Percentiles rank a stretch among this genome's conserved stretches.
Conservation (phyloP, 2,888 invertebrate species). For the Leucophenga montana region DNA sequence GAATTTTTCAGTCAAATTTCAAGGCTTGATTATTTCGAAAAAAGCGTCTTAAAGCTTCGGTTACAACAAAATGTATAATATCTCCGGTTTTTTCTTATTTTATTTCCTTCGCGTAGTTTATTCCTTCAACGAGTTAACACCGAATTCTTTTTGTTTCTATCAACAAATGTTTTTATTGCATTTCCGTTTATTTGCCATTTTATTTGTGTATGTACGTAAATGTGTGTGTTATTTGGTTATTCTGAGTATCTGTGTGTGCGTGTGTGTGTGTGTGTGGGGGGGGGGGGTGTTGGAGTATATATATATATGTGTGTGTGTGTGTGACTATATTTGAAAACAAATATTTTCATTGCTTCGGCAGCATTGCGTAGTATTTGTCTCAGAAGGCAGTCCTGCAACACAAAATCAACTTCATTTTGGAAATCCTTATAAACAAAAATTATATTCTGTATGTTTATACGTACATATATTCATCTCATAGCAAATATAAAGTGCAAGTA, state of each 20-base stretch:
- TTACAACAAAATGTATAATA: too few relatives aligned
- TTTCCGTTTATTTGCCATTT: conserved; percentile 22
- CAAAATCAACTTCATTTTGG: too few relatives aligned
- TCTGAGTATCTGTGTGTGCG: not conserved
- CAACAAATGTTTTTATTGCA: conserved; percentile 49
- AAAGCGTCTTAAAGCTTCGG: too few relatives aligned
- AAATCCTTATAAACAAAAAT: not conserved
- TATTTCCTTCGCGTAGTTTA: conserved; percentile 31
- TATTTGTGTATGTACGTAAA: not conserved
- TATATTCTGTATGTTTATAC: not conserved
- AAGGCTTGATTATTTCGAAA: too few relatives aligned
- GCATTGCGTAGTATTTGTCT: too few relatives aligned
- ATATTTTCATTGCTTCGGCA: too few relatives aligned
- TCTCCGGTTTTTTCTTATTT: not conserved
- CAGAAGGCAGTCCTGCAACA: too few relatives aligned
- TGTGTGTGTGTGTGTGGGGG: not conserved
- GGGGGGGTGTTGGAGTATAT: too few relatives aligned
- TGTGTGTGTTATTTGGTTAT: not conserved
- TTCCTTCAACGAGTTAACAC: conserved; percentile 17
- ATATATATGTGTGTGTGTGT: not conserved
- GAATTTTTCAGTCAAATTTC: too few relatives aligned
- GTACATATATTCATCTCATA: too few relatives aligned
- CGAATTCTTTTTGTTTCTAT: conserved; percentile 30
- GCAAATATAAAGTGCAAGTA: too few relatives aligned
- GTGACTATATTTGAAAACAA: too few relatives aligned